Conservation (phyloP, 2,797 vertebrate species). For the Phataginus tricuspis region DNA sequence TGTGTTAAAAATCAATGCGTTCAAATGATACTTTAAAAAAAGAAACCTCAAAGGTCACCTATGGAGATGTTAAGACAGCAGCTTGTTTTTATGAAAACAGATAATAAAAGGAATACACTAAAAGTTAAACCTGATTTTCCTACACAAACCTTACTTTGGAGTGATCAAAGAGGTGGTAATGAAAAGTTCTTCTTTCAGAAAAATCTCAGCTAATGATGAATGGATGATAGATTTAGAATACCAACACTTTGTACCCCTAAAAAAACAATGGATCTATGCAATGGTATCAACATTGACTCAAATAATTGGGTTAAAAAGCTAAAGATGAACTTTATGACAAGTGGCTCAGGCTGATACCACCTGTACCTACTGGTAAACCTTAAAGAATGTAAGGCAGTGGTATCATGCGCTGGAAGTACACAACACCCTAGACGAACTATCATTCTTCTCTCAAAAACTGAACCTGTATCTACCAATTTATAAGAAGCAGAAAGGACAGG, state of each 20-base stretch:
- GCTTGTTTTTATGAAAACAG: neutral
- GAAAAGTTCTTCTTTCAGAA: neutral
- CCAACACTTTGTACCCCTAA: neutral
- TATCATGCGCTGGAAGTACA: neutral
- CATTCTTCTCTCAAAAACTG: neutral
- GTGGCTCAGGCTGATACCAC: too few species aligned
- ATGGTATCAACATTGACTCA: neutral
- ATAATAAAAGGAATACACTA: neutral
- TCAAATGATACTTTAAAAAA: neutral
- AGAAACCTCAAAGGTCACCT: neutral
- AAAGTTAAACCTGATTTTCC: neutral
- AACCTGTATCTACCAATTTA: neutral
- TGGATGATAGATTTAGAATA: neutral
- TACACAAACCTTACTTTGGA: neutral
- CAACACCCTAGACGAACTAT: neutral
- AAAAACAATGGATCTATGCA: neutral
- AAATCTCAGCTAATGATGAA: neutral
- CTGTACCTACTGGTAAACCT: neutral
- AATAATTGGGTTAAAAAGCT: neutral
- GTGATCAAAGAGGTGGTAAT: neutral
- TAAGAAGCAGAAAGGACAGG: neutral
- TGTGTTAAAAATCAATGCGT: neutral
- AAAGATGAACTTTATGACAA: neutral
- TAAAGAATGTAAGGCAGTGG: neutral
- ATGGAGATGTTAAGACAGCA: neutral